Evolutionary conservation across 2,888 invertebrate genomes (phyloP), one percentile per base, ranked within the genome.

Genomic region (Drosophila borborema): DNA sequence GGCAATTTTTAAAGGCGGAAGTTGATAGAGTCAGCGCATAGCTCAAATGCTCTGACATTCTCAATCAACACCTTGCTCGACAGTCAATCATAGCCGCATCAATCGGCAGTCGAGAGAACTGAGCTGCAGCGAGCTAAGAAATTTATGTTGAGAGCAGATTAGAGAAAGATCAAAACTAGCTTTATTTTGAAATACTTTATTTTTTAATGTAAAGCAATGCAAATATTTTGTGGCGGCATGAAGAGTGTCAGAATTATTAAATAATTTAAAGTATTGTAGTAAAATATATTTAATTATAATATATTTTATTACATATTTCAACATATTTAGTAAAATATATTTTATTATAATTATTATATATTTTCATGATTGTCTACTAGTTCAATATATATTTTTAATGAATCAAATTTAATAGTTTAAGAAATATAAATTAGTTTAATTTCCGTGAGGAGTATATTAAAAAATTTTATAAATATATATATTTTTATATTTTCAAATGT

Each of bases 51-150:
- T 60, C 59, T 60, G 49, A 67, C 28, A 61, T 53, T n/a, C 16
- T 84, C 83, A 77, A 81, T 84, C 83, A 63, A 73, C 83, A 73
- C 71, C 72, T 67, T 62, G 64, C 45, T 62, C 58, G 72, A 75
- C 70, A 86, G 77, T 84, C 86, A 80, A 86, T 84, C 83, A 84
- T 66, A 83, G 77, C 56, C 20, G 38, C 55, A 74, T 84, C 83
- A 83, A 81, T 84, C 83, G 16, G 28, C 58, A 58, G 34, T 3
- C 81, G 71, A 48, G 8, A 59, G 31, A 61, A 5, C 20, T 8
- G 53, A 16, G 34, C 10, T 12, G 45, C 20, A 7, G 12, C 20
- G 45, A 14, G 45, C 16, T 16, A 23, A 38, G 16, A 7, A 9
- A 36, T 36, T 34, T 18, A 49, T 20, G 16, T 14, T 6, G 20